Percentiles rank a stretch among this genome's conserved stretches.
Evolutionary conservation across 2,113 vertebrate species (phyloP).

Genomic region (Macroglossus sobrinus): DNA sequence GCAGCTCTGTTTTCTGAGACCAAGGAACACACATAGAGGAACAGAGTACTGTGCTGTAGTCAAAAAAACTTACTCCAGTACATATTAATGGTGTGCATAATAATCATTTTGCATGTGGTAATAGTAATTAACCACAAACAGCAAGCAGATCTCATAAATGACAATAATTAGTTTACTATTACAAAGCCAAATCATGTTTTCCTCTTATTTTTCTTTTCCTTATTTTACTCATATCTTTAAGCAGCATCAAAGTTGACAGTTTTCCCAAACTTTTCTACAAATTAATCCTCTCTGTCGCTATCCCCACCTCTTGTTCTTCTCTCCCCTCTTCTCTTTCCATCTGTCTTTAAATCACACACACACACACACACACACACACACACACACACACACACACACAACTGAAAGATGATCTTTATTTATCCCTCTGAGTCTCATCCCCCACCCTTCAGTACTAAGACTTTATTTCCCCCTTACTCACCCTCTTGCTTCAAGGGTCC

Average conservation of each 20-base stretch:
- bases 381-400: too few species aligned
- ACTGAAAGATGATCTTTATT: background rate
- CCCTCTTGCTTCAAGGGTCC: background rate
- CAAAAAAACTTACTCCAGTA: background rate
- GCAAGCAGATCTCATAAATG: background rate
- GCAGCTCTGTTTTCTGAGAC: background rate
- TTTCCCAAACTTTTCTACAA: background rate
- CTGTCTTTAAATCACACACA: background rate
- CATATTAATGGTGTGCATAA: background rate
- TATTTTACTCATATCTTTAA: background rate
- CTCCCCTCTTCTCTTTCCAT: background rate
- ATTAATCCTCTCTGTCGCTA: accelerated
- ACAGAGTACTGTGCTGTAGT: background rate
- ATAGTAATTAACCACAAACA: background rate
- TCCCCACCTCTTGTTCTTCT: too few species aligned
- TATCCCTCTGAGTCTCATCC: background rate
- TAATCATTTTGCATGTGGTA: background rate
- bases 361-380: background rate
- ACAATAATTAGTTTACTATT: background rate
- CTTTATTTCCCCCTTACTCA: background rate
- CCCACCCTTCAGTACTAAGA: background rate
- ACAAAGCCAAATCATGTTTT: background rate
- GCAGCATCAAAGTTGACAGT: accelerated
- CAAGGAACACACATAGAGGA: background rate
- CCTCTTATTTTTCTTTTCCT: background rate